These are phyloP conservation scores for Paracanthobrama guichenoti DNA, from an alignment of 2,113 vertebrate genomes.

Conservation along the genomic window DNA sequence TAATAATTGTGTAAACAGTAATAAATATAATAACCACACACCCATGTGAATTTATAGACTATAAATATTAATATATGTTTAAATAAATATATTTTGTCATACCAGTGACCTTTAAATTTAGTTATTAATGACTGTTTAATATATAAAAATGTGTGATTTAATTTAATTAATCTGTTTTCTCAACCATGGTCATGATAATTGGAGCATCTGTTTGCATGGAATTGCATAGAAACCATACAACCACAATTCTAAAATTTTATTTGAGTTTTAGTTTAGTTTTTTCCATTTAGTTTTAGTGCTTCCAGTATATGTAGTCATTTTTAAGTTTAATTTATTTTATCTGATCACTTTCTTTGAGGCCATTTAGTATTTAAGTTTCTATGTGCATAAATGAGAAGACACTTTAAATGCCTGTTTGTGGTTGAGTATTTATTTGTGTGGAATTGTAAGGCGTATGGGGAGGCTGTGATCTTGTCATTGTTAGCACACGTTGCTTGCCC, in stretches of 20 bases:
- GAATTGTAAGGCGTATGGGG: slow-evolving; percentile 44
- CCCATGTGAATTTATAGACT: background rate
- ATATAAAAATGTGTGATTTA: background rate
- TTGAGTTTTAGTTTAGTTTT: background rate
- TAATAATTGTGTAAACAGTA: background rate
- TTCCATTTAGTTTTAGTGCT: background rate
- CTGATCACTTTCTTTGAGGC: background rate
- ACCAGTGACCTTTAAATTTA: background rate
- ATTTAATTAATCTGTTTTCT: background rate
- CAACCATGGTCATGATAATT: background rate
- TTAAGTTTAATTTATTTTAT: background rate
- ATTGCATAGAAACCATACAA: background rate
- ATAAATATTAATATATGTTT: background rate
- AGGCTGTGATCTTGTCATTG: slow-evolving; percentile 61
- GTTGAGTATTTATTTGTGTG: slow-evolving; percentile 28
- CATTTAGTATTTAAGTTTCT: background rate
- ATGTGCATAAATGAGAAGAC: background rate
- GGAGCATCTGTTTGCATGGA: background rate
- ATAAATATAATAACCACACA: background rate
- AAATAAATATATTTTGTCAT: background rate
- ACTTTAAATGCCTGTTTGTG: slow-evolving; percentile 26
- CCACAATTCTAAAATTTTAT: background rate
- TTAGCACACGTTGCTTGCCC: slow-evolving; percentile 63
- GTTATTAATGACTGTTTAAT: background rate
- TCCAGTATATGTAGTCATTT: background rate